Conservation (phyloP, 1,140 invertebrate genomes). For the Platyura marginata region DNA sequence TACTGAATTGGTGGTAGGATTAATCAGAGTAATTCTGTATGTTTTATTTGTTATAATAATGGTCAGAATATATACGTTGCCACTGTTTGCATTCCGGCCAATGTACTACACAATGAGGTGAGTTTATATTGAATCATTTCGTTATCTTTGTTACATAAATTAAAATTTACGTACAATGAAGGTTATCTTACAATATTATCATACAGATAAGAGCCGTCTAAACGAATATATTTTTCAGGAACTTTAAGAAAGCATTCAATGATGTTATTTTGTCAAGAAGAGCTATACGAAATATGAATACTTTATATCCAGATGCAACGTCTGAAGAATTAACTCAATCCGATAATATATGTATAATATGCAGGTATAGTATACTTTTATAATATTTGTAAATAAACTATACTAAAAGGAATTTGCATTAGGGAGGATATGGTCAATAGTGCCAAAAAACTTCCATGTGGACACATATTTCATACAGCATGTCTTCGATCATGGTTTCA, state of each 20-base stretch:
- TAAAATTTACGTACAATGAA: too few relatives aligned
- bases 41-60: conserved; percentile 89
- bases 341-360: conserved; percentile 99
- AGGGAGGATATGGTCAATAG: conserved; percentile 43
- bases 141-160: too few relatives aligned
- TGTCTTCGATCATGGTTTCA: conserved; percentile 99
- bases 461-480: conserved; percentile 97
- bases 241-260: conserved; percentile 95
- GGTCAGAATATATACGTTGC: conserved; percentile 94
- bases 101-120: conserved; percentile 96
- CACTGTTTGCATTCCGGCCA: conserved; percentile 93
- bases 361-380: too few relatives aligned
- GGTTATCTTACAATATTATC: neutral
- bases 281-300: conserved; percentile 97
- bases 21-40: conserved; percentile 80
- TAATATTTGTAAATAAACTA: too few relatives aligned
- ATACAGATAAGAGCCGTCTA: too few relatives aligned
- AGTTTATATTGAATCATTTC: conserved; percentile 7
- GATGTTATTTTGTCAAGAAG: conserved; percentile 93
- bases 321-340: conserved; percentile 79
- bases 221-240: conserved; percentile 43
- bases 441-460: conserved; percentile 95
- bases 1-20: conserved; percentile 87
- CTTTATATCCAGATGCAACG: conserved; percentile 91
- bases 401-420: too few relatives aligned